phyloP scores from a whole-genome alignment of 2,797 vertebrate species.

The Oryzias sinensis region DNA sequence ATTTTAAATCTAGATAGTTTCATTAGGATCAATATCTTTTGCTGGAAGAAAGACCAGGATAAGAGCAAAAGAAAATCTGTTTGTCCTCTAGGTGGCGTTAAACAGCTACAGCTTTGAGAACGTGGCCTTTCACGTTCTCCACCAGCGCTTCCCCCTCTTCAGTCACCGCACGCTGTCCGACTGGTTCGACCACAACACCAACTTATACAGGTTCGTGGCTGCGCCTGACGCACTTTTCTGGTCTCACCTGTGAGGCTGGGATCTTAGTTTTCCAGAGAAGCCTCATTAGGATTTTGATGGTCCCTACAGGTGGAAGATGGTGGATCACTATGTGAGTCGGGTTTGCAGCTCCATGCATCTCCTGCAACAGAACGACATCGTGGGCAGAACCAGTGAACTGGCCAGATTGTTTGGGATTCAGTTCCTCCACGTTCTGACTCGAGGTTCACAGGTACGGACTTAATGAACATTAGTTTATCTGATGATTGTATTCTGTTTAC shows the following conservation, averaged over 20 bases:
- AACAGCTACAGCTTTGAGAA: conserved; percentile 97
- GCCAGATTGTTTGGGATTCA: conserved; percentile 97
- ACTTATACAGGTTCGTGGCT: conserved; percentile 85
- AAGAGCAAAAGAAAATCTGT: background rate
- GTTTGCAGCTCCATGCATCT: conserved; percentile 88
- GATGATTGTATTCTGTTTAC: too few relatives aligned
- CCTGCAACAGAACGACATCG: conserved; percentile 89
- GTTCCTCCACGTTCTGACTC: conserved; percentile 94
- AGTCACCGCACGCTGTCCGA: conserved; percentile 91
- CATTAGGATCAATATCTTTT: too few relatives aligned
- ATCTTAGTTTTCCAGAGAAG: too few relatives aligned
- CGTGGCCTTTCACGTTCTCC: conserved; percentile 94
- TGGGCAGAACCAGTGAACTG: conserved; percentile 96
- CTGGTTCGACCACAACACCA: conserved; percentile 93
- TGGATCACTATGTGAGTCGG: conserved; percentile 91
- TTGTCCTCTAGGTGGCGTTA: conserved; percentile 81
- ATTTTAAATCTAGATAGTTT: too few relatives aligned
- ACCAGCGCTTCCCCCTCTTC: conserved; percentile 86
- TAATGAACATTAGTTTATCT: too few relatives aligned
- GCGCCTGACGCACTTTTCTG: background rate
- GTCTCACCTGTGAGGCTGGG: too few relatives aligned
- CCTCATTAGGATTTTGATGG: background rate
- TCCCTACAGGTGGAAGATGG: conserved; percentile 89
- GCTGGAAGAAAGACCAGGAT: too few relatives aligned
- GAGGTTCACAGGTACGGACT: conserved; percentile 89